Conservation (phyloP, 2,888 invertebrate species). For the Dascillus cervinus region DNA sequence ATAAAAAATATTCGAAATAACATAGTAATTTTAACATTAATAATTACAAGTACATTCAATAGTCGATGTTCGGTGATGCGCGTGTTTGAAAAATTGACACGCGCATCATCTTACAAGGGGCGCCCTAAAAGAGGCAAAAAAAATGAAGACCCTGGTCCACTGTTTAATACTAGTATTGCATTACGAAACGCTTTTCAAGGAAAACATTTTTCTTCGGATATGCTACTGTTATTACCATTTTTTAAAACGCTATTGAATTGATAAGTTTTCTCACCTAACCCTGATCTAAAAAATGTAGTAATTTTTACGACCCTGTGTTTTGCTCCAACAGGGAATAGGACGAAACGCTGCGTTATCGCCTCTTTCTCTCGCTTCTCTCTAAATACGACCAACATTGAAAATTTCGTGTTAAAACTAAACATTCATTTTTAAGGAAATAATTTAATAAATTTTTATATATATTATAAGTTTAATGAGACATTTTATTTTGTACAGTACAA, state of each 20-base stretch:
- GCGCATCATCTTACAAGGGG: constrained; percentile 16
- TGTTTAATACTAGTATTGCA: constrained; percentile 37
- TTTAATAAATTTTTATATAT: no score
- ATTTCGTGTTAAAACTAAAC: constrained; percentile 18
- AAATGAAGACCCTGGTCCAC: constrained; percentile 38
- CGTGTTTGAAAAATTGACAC: constrained; percentile 12
- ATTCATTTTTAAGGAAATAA: constrained; percentile 11
- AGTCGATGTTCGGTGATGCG: constrained; percentile 14
- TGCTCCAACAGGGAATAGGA: constrained; percentile 17
- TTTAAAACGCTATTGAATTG: constrained; percentile 8
- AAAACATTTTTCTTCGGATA: constrained; percentile 22
- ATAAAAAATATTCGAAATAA: constrained; percentile 39
- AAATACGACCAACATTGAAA: no score
- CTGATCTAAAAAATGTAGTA: constrained; percentile 21
- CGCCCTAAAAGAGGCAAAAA: constrained; percentile 8
- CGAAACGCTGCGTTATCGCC: no score
- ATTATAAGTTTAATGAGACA: constrained; percentile 16
- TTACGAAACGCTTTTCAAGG: constrained; percentile 24
- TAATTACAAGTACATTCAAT: constrained; percentile 36
- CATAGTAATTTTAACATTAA: constrained; percentile 38
- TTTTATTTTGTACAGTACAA: constrained; percentile 31
- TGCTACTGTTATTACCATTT: constrained; percentile 18
- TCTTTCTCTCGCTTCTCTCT: no score
- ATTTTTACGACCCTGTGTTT: constrained; percentile 22
- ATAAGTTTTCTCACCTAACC: constrained; percentile 22